These are phyloP conservation scores for Pedetes capensis DNA, from an alignment of 2,113 vertebrate genomes.

Conservation along the genomic window DNA sequence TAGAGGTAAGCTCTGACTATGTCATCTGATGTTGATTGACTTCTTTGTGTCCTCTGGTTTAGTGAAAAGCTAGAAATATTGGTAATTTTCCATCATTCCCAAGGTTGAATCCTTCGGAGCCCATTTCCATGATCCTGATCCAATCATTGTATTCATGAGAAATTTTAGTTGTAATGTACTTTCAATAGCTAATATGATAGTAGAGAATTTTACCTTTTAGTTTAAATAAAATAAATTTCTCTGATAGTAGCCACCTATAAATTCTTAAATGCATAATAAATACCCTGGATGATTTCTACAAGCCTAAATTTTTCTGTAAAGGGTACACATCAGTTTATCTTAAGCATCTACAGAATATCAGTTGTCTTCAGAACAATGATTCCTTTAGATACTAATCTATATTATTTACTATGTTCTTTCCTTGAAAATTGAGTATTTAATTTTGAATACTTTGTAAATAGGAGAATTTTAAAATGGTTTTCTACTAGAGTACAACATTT, in stretches of 20 bases:
- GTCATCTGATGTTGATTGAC: background rate
- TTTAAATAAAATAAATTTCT: background rate
- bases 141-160: background rate
- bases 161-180: background rate
- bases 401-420: background rate
- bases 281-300: background rate
- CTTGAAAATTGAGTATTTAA: background rate
- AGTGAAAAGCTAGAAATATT: background rate
- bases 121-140: background rate
- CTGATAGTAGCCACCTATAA: background rate
- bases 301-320: background rate
- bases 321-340: background rate
- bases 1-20: background rate
- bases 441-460: background rate
- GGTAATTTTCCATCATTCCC: background rate
- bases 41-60: background rate
- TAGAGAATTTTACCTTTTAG: background rate
- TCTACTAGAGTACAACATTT: background rate
- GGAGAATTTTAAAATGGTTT: background rate
- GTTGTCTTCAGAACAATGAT: background rate
- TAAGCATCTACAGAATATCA: background rate
- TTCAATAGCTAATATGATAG: background rate
- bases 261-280: background rate
- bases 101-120: background rate
- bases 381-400: background rate